Base-by-base conservation (phyloP, 1,140 invertebrate genomes). In the Venustaconcha ellipsiformis region DNA sequence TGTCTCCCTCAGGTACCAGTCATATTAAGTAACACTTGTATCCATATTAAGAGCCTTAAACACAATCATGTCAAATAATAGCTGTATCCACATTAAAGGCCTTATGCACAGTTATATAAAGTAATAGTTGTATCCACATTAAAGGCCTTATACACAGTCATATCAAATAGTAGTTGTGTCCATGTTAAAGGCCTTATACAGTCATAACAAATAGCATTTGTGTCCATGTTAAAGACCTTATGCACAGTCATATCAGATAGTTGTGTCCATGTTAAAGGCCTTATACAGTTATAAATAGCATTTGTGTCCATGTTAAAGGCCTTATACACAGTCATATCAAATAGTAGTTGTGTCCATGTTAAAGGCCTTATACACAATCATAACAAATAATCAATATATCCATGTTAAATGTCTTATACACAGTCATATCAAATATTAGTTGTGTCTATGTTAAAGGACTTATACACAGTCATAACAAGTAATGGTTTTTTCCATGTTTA, bases 1-100 rank as follows among this genome's bases (percentile, higher is more conserved):
- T 99, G 95, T 98, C 97, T 1, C 97, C 97, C 0, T 95, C 95
- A 23, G 95, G 93, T 93, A 89, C 80, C 74, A 57, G 66, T 13
- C 64, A 5, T 37, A 48, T 48, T 6, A 48, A 48, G 11, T 48
- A 8, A 48, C 11, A 48, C 4, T 48, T 48, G 0, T 48, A 0
- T 48, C 5, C 37, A 48, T 6, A 48, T 48, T 48, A 48, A 48
- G 6, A 6, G 6, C 37, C 37, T 66, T 37, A 48, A 26, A 20
- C 13, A n/a, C 18, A n/a, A 8, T 62, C 8, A 8, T n/a, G 2
- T 37, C 37, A 37, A 37, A 37, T 37, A 37, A 37, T 37, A 37
- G 37, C 8, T 37, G 8, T 37, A 11, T 48, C 37, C 37, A 48
- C 37, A 48, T 18, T 18, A 62, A 62, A 62, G 23, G 6, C 59